Percentiles rank a stretch among this genome's conserved stretches.
Conservation (phyloP, 2,888 invertebrate species). For the Phyllotreta striolata region DNA sequence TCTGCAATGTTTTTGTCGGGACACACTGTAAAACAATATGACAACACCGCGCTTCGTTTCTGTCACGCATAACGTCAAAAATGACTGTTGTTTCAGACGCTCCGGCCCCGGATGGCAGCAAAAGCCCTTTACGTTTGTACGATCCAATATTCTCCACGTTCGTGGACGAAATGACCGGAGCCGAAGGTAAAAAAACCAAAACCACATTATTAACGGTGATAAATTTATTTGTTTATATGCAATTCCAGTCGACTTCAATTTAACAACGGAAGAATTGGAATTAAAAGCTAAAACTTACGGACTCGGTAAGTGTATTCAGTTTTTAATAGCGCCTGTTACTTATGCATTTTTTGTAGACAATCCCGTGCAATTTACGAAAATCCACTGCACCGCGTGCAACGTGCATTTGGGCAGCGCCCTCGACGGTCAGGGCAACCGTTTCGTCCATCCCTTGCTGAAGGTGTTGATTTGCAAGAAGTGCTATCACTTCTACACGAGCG, state of each 20-base stretch:
- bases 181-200: constrained; percentile 47
- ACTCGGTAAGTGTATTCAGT: constrained; percentile 43
- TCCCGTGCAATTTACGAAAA: constrained; percentile 65
- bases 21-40: not conserved
- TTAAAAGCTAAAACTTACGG: constrained; percentile 47
- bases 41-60: not conserved
- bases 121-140: constrained; percentile 46
- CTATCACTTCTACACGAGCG: constrained; percentile 80
- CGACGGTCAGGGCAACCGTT: constrained; percentile 69
- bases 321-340: constrained; percentile 14
- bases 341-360: constrained; percentile 44
- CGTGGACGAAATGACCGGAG: constrained; percentile 55
- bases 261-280: constrained; percentile 50
- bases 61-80: not conserved
- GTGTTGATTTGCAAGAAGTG: constrained; percentile 77
- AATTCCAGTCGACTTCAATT: constrained; percentile 51
- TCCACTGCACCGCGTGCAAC: constrained; percentile 81
- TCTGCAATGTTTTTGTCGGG: too few relatives aligned
- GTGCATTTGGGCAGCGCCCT: constrained; percentile 77
- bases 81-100: constrained; percentile 15
- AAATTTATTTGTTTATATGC: constrained; percentile 14
- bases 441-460: constrained; percentile 76
- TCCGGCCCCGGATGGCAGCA: constrained; percentile 37
- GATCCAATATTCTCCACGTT: constrained; percentile 51
- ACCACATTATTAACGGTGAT: not conserved